Evolutionary conservation across 2,113 vertebrate species (phyloP), one percentile per base, ranked within the genome.

Genomic region (Urocitellus parryii): DNA sequence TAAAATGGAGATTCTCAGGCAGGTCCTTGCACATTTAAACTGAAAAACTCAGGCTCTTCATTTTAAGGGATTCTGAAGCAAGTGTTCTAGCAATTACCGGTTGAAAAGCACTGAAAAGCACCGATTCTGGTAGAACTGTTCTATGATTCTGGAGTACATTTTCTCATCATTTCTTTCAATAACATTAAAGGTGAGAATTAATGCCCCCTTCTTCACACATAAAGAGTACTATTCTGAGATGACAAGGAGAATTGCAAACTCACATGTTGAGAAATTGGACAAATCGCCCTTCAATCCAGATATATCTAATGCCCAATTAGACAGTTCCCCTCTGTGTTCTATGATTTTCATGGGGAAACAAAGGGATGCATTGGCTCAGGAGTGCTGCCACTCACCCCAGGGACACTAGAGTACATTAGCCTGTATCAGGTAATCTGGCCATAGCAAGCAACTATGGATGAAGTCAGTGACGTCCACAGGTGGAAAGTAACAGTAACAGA

Each of bases 31-130:
- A 78, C 17, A 68, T 34, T 29, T 82, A 82, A 96, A 78, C 85
- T 73, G 88, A 97, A 72, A 72, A 48, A 94, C 51, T 27, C 5
- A 92, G 48, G 68, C 83, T 80, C 72, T 80, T 80, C 56, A 72
- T 51, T 80, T 83, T 82, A 83, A 72, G 48, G 32, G 63, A 82
- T 22, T 61, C 32, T n/a, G 48, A 73, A 24, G 24, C 16, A 83
- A 11, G 42, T 83, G 18, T 82, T 82, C 42, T 80, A 67, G 84
- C 58, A 20, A 61, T 42, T 42, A 45, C 61, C 32, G 4, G 13
- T 1, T 56, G 67, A 45, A 83, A 95, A 82, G 80, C 48, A 34
- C 0, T 6, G 24, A 91, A 22, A 16, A 82, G 65, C 24, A 42
- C 24, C 18, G 0, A 39, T 22, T 80, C 12, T 53, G 29, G 34